Percentiles rank a stretch among this genome's conserved stretches.
These are phyloP conservation scores for Potamarius usumacintae DNA, from an alignment of 2,113 vertebrate genomes.

Conservation along the genomic window DNA sequence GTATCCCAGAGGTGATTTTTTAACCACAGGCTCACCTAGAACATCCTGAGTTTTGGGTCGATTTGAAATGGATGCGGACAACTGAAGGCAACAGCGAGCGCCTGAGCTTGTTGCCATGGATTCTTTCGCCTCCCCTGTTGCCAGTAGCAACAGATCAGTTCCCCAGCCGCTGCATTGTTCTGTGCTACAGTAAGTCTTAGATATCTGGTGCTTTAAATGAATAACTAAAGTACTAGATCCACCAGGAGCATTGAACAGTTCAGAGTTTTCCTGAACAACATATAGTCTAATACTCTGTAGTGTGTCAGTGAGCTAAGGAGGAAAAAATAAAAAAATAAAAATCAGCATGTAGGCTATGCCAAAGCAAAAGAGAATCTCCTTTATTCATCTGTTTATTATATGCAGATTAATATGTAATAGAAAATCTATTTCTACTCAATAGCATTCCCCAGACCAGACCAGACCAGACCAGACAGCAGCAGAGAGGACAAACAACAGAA, in stretches of 20 bases:
- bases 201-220: conserved; percentile 30
- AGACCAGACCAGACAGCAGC: neutral
- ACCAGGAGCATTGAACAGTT: neutral
- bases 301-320: neutral
- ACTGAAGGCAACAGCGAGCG: conserved; percentile 31
- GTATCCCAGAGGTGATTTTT: conserved; percentile 29
- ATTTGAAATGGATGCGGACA: conserved; percentile 16
- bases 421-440: neutral
- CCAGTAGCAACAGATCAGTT: conserved; percentile 57
- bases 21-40: conserved; percentile 10
- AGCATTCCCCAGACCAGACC: too few relatives aligned
- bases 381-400: neutral
- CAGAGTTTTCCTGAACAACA: neutral
- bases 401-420: neutral
- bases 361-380: neutral
- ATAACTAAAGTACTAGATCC: neutral
- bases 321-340: neutral
- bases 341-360: neutral
- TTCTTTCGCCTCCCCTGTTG: conserved; percentile 55
- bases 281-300: neutral
- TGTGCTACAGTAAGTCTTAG: conserved; percentile 17
- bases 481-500: neutral
- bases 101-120: conserved; percentile 55
- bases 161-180: conserved; percentile 49
- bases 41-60: conserved; percentile 24